A percentile compares a stretch with the other conserved stretches of the same genome.
phyloP scores from a whole-genome alignment of 2,113 vertebrate genomes.

The Crypturellus undulatus region DNA sequence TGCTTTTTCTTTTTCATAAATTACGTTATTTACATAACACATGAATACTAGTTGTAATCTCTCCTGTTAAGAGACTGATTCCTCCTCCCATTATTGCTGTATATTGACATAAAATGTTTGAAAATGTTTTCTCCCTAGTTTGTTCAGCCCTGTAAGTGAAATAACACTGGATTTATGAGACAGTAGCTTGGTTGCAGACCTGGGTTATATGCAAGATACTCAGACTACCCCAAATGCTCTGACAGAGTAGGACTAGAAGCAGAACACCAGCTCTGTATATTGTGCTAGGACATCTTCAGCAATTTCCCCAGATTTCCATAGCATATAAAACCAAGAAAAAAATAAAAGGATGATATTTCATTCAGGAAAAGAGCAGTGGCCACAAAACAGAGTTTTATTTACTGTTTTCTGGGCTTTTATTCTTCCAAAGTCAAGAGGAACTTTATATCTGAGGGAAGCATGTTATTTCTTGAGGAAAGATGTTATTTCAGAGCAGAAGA shows the following conservation, averaged over 20 bases:
- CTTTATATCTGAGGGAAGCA: not conserved
- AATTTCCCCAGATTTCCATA: not conserved
- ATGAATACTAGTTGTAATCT: not conserved
- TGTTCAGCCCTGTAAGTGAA: not conserved
- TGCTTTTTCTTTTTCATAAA: not conserved
- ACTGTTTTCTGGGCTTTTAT: not conserved
- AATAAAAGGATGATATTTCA: not conserved
- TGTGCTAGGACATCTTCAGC: rapidly evolving
- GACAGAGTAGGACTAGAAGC: not conserved
- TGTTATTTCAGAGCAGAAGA: not conserved
- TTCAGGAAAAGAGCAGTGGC: not conserved
- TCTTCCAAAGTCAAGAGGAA: not conserved
- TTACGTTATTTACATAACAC: not conserved
- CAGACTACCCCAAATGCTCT: rapidly evolving
- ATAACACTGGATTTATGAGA: not conserved
- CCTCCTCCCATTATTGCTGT: rapidly evolving
- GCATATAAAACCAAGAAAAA: not conserved
- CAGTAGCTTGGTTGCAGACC: rapidly evolving
- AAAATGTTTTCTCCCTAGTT: not conserved
- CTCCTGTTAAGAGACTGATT: not conserved
- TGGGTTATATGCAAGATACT: not conserved
- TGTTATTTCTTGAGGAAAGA: not conserved
- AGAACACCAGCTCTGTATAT: not conserved
- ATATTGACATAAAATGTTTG: not conserved
- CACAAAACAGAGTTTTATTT: not conserved